Base-by-base conservation (phyloP, 1,140 invertebrate species). In the Drosophila pachea region DNA sequence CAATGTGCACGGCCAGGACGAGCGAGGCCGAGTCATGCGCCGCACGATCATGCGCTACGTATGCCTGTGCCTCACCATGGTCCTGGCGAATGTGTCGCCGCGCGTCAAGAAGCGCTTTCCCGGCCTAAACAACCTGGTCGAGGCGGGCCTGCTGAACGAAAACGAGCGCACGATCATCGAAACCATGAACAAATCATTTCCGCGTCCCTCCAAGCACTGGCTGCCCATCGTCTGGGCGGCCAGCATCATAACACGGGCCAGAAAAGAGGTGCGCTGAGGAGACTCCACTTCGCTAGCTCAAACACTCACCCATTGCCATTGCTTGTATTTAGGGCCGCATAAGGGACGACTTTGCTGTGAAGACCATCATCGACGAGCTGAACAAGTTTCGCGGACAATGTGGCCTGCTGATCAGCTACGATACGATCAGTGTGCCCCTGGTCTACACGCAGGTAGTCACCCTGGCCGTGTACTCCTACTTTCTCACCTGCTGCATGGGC, bases 391-490 rank as follows among this genome's bases (percentile, higher is more conserved):
- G 97, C 55, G 96, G 95, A 36, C 93, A 95, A 72, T 97, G 95
- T 71, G 96, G 96, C 7, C 91, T 94, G 40, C 90, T 96, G 12
- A 91, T 96, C 47, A 94, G 94, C 63, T 99, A 97, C 76, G 97
- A 98, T 83, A 96, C 95, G 48, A 97, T 98, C 72, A 97, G 96
- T 87, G 94, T 98, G 7, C 97, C 97, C 0, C 90, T 98, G 43
- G 97, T 98, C 5, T 98, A 99, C 87, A 98, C 97, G 5, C 96
- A 98, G 93, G 96, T 98, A 55, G 97, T 97, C 9, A 97, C 97
- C 0, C 91, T 98, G 78, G 96, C 97, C 0, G 96, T 97, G 0
- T 97, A 98, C 84, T 95, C 95, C 0, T 98, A 96, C 89, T 98
- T 98, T 88, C 90, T 97, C 55, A 93, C 93, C 4, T 86, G 78